Evolutionary conservation across 2,113 vertebrate species (phyloP), one percentile per base, ranked within the genome.

Genomic region (Microtus oregoni): DNA sequence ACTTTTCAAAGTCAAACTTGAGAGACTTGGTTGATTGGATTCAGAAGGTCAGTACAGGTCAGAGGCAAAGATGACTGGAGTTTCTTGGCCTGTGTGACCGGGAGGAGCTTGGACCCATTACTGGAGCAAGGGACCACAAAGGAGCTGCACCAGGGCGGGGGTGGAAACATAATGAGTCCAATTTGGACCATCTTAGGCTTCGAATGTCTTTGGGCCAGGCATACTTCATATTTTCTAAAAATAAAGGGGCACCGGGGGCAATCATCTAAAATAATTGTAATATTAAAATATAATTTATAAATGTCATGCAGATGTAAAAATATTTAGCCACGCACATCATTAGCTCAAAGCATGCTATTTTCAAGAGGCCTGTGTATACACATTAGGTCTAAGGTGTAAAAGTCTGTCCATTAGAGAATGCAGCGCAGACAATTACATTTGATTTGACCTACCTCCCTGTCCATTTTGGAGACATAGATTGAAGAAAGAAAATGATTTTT

Each of bases 281-380:
- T 97, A 97, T 98, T 98, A 97, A 98, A 98, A 97, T 98, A 97
- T 97, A 97, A 97, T 97, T 98, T 97, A 78, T 96, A 97, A 97
- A 97, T 97, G 97, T 98, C 97, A 97, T 78, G n/a, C 96, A 96
- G 89, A 96, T 97, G 94, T 94, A 97, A 96, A 97, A 97, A 95
- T 97, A 98, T 97, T 97, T 97, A 96, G 92, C 85, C 58, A 89
- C 30, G 63, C 90, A 97, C 94, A 97, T 97, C 97, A 95, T 98
- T 97, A 98, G 63, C 92, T 83, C 97, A 89, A 94, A 97, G 72
- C 97, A 96, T 96, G 97, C 96, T 97, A 97, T 97, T 98, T 98
- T 96, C 82, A 67, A 96, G 95, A 97, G 97, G 96, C 91, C 86
- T 92, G 82, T 94, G 97, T 77, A 82, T 70, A 68, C 88, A 95